Conservation (phyloP, 2,113 vertebrate species). For the Agapornis roseicollis region DNA sequence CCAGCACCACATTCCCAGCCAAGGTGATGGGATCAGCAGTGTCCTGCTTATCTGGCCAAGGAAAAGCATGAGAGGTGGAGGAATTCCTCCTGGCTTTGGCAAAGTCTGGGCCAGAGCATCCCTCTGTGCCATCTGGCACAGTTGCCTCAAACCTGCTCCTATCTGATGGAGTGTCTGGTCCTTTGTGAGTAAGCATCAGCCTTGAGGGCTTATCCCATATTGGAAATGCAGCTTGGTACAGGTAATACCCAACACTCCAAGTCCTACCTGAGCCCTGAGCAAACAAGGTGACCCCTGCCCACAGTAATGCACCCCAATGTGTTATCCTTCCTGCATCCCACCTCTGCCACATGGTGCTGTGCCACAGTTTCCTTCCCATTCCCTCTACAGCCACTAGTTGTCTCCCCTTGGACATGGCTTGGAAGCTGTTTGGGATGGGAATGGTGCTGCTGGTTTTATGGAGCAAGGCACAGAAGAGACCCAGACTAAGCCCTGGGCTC, state of each 20-base stretch:
- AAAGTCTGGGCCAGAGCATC: neutral
- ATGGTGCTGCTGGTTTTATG: accelerated
- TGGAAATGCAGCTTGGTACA: neutral
- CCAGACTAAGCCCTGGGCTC: neutral
- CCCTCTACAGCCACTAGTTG: neutral
- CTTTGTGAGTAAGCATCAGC: neutral
- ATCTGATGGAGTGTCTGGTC: neutral
- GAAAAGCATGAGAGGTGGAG: neutral
- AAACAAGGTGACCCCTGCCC: neutral
- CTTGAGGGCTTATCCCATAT: accelerated
- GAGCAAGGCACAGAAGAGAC: accelerated
- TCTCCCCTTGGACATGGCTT: neutral
- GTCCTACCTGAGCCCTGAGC: neutral
- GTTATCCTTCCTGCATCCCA: neutral
- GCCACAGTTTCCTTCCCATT: accelerated
- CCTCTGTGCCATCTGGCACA: neutral
- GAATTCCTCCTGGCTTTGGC: neutral
- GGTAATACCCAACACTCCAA: neutral
- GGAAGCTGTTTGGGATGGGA: neutral
- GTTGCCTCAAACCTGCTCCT: neutral
- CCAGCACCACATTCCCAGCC: neutral
- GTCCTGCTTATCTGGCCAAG: neutral
- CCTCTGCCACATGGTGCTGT: neutral
- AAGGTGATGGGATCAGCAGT: accelerated
- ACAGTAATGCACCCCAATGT: accelerated